Conservation (phyloP, 2,888 invertebrate genomes). For the Empis livida region DNA sequence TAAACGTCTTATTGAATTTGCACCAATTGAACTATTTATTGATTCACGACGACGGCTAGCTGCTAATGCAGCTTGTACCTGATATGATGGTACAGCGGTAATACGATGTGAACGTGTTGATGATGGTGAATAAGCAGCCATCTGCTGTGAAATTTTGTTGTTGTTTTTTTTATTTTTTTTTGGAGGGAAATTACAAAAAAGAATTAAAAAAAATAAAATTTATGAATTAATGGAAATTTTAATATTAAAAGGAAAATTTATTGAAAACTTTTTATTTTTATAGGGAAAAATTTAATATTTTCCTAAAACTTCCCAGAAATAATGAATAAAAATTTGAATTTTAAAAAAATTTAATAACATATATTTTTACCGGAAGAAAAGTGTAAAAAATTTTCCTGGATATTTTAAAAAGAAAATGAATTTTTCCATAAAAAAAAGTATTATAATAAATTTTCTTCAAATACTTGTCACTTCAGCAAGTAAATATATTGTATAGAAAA, state of each 20-base stretch:
- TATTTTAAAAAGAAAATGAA: not conserved
- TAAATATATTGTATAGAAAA: not conserved
- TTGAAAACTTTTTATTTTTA: not conserved
- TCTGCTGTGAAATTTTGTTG: constrained; percentile 34
- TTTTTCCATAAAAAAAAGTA: not conserved
- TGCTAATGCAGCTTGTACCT: constrained; percentile 31
- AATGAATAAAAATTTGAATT: too few relatives aligned
- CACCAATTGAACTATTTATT: constrained; percentile 58
- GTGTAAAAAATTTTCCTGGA: too few relatives aligned
- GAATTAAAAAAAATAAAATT: not conserved
- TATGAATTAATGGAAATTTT: not conserved
- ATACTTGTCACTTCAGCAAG: too few relatives aligned
- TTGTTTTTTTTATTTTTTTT: too few relatives aligned
- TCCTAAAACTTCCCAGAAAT: not conserved
- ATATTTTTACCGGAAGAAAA: too few relatives aligned
- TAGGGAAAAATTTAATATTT: too few relatives aligned
- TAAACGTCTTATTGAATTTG: constrained; percentile 61
- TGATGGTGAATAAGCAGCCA: constrained; percentile 47
- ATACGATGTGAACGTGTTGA: constrained; percentile 42
- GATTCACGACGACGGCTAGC: constrained; percentile 49
- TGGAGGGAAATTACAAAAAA: too few relatives aligned
- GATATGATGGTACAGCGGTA: constrained; percentile 33
- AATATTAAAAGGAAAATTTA: not conserved
- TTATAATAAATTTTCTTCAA: too few relatives aligned
- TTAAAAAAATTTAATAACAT: too few relatives aligned